Evolutionary conservation across 2,888 invertebrate genomes (phyloP).

Genomic region (Lasioglossum leucozonium): DNA sequence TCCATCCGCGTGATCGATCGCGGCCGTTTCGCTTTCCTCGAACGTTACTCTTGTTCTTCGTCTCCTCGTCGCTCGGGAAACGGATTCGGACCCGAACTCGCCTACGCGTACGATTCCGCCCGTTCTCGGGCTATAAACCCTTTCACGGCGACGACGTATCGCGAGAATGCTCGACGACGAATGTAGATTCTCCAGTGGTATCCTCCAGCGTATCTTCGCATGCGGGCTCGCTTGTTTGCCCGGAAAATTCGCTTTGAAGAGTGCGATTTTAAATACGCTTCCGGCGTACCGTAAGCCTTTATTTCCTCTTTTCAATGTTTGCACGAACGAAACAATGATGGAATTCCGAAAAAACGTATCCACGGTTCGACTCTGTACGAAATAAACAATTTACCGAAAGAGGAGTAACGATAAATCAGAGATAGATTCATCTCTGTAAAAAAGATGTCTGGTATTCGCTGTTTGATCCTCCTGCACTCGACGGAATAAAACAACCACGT

Average conservation of each 20-base stretch:
- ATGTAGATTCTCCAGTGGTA: background rate
- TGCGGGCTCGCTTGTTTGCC: background rate
- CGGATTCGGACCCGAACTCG: background rate
- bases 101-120: constrained; percentile 2
- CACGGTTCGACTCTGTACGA: background rate
- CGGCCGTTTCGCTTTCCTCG: constrained; percentile 46
- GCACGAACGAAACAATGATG: no score
- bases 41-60: constrained; percentile 23
- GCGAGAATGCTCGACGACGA: background rate
- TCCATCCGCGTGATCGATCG: constrained; percentile 40
- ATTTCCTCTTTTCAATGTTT: background rate
- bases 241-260: background rate
- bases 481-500: background rate
- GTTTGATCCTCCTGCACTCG: background rate
- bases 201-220: no score
- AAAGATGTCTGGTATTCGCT: background rate
- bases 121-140: background rate
- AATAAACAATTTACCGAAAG: background rate
- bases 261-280: background rate
- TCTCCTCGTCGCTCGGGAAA: constrained; percentile 15
- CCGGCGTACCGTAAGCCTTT: background rate
- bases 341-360: background rate
- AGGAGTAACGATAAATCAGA: background rate
- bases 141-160: background rate
- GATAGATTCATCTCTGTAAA: background rate